These are phyloP conservation scores for Globodera ellingtonae DNA, from an alignment of 1,140 invertebrate genomes.

Conservation along the genomic window DNA sequence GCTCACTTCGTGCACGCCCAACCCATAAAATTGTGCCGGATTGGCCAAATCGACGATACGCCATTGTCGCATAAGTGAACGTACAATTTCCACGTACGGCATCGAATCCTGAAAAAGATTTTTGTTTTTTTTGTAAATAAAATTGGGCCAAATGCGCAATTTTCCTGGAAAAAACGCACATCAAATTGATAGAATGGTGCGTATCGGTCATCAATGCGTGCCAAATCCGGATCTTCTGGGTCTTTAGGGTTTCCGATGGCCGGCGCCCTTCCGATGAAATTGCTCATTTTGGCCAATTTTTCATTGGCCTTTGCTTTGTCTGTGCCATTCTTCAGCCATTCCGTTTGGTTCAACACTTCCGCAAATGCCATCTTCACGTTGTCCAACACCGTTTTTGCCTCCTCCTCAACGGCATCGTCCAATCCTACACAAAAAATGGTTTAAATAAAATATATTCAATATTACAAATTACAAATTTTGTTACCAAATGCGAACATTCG, in stretches of 20 bases:
- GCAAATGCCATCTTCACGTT: conserved; percentile 7
- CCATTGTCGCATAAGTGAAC: conserved; percentile 2
- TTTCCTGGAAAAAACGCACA: background rate
- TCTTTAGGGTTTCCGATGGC: conserved; percentile 9
- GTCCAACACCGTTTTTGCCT: conserved; percentile 10
- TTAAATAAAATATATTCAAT: background rate
- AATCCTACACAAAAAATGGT: background rate
- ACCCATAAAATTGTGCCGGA: background rate
- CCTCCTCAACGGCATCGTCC: conserved; percentile 7
- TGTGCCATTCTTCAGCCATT: background rate
- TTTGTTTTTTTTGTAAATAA: background rate
- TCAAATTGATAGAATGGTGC: conserved; percentile 5
- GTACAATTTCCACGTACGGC: background rate
- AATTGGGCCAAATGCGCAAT: too few species aligned
- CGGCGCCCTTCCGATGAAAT: background rate
- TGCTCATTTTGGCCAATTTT: conserved; percentile 7
- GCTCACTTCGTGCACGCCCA: background rate
- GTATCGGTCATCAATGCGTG: background rate
- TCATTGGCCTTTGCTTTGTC: conserved; percentile 6
- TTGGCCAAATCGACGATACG: background rate
- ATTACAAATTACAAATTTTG: background rate
- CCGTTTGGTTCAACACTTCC: background rate
- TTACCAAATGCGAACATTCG: conserved; percentile 10
- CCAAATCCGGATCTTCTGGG: background rate
- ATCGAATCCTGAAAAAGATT: background rate